Base-by-base conservation (phyloP, 2,888 invertebrate genomes). In the Allophyes oxyacanthae region DNA sequence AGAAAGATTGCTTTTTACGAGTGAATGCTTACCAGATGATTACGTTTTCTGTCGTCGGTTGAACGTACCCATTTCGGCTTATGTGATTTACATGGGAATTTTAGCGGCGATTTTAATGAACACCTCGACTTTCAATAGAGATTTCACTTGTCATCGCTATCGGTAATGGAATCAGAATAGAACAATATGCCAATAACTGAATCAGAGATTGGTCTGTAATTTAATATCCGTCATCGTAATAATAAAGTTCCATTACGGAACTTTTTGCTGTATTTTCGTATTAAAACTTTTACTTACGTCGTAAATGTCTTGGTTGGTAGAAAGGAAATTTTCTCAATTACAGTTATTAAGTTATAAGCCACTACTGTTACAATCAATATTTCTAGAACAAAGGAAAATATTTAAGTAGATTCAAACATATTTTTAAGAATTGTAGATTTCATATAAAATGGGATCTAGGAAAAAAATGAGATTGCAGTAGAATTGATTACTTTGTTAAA, bases 21-120 rank as follows among this genome's bases (percentile, higher is more conserved):
- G 64, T 81, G 81, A 82, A 78, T 80, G 80, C 78, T 62, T 71
- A 72, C 79, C 90, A 88, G 82, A 85, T 90, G 90, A 89, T 84
- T 80, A 81, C 79, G 78, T 82, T 85, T 78, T 76, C 80, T 87
- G 88, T 89, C 88, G 77, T 75, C 89, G 69, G 68, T 56, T 76
- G 64, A 70, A 73, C 52, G 72, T 72, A 72, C 78, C 69, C 71
- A 61, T 72, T 77, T 75, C 70, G 66, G 63, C 68, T 71, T 64
- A 75, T 64, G 70, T 82, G 86, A 87, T 87, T 86, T 85, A 85
- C 85, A 83, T 87, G 88, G 78, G 84, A 86, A 74, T 64, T 75
- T 72, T 76, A 71, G 43, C 54, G n/a, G 37, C 30, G 13, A 15
- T 33, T 44, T 52, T 54, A 42, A 46, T 45, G 58, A 48, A 50